phyloP scores from a whole-genome alignment of 2,797 vertebrate species.

The Dendrocincla tyrannina region DNA sequence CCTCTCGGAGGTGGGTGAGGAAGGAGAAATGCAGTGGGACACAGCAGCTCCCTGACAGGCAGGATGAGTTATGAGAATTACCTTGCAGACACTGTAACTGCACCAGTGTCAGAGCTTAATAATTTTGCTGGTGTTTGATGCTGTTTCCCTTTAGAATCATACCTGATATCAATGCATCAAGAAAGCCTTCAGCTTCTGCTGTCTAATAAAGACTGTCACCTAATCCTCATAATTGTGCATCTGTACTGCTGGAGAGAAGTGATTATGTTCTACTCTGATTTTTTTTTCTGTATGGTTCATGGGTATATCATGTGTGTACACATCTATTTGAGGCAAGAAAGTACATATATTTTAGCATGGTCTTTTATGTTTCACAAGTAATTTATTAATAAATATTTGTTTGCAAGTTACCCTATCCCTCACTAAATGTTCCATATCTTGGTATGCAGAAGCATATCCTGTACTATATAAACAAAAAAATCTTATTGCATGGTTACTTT shows the following conservation, averaged over 20 bases:
- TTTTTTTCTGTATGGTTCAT: not conserved
- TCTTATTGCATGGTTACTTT: not conserved
- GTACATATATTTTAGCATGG: not conserved
- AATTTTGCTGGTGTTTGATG: not conserved
- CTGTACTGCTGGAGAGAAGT: not conserved
- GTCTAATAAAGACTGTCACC: not conserved
- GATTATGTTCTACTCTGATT: rapidly evolving
- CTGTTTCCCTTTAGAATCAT: not conserved
- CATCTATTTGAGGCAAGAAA: not conserved
- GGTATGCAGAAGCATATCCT: not conserved
- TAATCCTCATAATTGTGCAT: not conserved
- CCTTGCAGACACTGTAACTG: not conserved
- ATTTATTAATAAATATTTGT: not conserved
- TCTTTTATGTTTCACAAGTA: not conserved
- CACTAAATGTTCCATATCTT: not conserved
- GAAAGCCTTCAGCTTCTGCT: not conserved
- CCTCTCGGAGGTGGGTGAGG: not conserved
- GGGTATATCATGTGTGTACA: not conserved
- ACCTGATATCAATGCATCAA: not conserved
- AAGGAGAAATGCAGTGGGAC: not conserved
- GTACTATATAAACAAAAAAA: not conserved
- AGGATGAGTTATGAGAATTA: not conserved
- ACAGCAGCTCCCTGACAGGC: not conserved
- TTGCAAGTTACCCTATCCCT: not conserved
- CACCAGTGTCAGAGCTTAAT: not conserved